Percentiles rank a stretch among this genome's conserved stretches.
These are phyloP conservation scores for Drosophila ambigua DNA, from an alignment of 1,140 invertebrate species.

Conservation along the genomic window DNA sequence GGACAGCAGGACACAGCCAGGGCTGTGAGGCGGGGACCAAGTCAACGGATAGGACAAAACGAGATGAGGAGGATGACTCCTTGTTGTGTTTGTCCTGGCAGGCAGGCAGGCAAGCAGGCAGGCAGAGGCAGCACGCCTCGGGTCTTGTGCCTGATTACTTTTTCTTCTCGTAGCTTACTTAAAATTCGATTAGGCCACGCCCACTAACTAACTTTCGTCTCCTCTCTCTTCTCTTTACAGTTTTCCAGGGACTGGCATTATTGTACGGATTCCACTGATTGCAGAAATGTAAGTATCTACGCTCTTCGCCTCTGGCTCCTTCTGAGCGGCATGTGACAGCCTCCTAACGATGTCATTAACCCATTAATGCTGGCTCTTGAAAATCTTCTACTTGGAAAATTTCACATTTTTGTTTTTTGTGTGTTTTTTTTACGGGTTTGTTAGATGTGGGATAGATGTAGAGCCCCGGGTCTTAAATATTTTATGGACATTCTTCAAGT, in stretches of 20 bases:
- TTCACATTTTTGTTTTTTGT: slow-evolving; percentile 3
- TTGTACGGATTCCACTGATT: slow-evolving; percentile 73
- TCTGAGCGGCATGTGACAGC: background rate
- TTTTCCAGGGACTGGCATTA: slow-evolving; percentile 72
- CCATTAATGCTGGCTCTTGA: slow-evolving; percentile 34
- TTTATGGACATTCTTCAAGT: too few relatives aligned
- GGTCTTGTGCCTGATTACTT: slow-evolving; percentile 75
- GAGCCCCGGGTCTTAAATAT: too few relatives aligned
- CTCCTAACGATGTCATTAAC: slow-evolving; percentile 53
- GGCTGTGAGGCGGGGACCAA: background rate
- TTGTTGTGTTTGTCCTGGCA: slow-evolving; percentile 51
- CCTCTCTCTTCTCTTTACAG: slow-evolving; percentile 52
- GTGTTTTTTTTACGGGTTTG: too few relatives aligned
- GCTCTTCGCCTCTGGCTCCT: slow-evolving; percentile 2
- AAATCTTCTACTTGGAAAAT: slow-evolving; percentile 10
- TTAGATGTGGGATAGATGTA: background rate
- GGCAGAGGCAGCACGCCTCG: slow-evolving; percentile 15
- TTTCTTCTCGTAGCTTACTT: slow-evolving; percentile 70
- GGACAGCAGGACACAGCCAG: background rate
- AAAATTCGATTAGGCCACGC: slow-evolving; percentile 79
- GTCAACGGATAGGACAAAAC: too few relatives aligned
- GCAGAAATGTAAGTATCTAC: slow-evolving; percentile 70
- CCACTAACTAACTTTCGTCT: slow-evolving; percentile 76
- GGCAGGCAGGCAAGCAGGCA: background rate
- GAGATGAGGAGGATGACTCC: slow-evolving; percentile 46